phyloP scores from a whole-genome alignment of 2,888 invertebrate species.

The Eupithecia tripunctaria region DNA sequence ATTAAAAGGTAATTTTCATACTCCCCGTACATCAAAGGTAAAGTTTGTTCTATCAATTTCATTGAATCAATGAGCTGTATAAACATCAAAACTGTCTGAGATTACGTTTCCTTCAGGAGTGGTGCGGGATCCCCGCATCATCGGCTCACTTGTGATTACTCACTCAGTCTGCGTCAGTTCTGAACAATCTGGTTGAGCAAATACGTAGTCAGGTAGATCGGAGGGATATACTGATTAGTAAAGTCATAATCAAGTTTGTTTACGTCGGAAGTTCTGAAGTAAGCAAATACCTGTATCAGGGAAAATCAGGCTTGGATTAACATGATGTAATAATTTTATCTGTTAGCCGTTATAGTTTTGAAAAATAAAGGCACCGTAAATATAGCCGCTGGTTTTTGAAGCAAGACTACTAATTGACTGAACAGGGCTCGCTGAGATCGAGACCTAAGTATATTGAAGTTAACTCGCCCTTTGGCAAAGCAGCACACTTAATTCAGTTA shows the following conservation, averaged over 20 bases:
- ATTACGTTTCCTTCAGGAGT: constrained; percentile 7
- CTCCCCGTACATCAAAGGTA: constrained; percentile 8
- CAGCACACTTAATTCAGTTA: background rate
- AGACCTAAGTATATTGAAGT: background rate
- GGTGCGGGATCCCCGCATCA: constrained; percentile 16
- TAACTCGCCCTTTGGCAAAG: background rate
- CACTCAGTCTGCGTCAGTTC: constrained; percentile 19
- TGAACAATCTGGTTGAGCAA: constrained; percentile 21
- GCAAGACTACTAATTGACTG: background rate
- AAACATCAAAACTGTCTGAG: constrained; percentile 26
- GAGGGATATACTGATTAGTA: constrained; percentile 27
- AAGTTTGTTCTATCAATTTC: constrained; percentile 11
- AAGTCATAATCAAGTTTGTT: constrained; percentile 16
- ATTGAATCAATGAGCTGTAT: constrained; percentile 20
- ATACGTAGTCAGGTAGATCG: constrained; percentile 22
- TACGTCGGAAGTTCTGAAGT: background rate
- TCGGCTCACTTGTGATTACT: constrained; percentile 21
- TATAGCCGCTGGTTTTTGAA: background rate
- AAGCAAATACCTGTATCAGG: background rate
- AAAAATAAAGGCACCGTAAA: background rate
- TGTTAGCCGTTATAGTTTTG: background rate
- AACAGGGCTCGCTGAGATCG: background rate
- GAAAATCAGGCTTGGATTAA: background rate
- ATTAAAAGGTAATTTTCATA: background rate
- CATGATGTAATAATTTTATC: background rate